Conservation (phyloP, 30 jellyfish, hydroid and myxozoan genomes). For the Turritopsis rubra region DNA sequence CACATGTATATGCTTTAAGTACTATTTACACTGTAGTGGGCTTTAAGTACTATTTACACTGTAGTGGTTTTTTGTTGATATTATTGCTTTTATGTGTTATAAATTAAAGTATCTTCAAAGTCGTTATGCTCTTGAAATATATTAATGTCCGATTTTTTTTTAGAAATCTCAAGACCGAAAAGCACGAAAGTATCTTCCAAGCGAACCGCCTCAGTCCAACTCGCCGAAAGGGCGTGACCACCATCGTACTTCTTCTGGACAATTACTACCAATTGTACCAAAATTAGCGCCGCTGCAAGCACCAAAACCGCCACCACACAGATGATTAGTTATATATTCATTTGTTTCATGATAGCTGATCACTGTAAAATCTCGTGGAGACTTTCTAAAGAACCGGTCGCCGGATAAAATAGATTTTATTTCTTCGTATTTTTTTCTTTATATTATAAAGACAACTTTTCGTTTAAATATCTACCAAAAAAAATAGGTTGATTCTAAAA, state of each 20-base stretch:
- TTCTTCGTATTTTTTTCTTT: no score
- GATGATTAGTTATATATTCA: neutral
- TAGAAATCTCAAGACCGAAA: neutral
- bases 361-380: neutral
- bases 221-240: neutral
- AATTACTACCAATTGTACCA: neutral
- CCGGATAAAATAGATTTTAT: no score
- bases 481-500: no score
- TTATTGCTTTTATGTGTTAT: no score
- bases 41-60: no score
- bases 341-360: neutral
- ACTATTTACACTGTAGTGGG: neutral
- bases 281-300: neutral
- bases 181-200: neutral
- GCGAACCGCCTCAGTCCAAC: neutral
- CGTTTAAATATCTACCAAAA: no score
- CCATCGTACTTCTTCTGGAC: neutral
- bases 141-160: neutral
- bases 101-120: no score
- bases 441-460: no score
- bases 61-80: no score
- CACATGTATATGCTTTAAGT: neutral
- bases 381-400: no score
- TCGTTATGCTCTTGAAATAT: neutral
- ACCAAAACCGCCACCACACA: neutral